Evolutionary conservation across 2,113 vertebrate genomes (phyloP).

Genomic region (Myocastor coypus): DNA sequence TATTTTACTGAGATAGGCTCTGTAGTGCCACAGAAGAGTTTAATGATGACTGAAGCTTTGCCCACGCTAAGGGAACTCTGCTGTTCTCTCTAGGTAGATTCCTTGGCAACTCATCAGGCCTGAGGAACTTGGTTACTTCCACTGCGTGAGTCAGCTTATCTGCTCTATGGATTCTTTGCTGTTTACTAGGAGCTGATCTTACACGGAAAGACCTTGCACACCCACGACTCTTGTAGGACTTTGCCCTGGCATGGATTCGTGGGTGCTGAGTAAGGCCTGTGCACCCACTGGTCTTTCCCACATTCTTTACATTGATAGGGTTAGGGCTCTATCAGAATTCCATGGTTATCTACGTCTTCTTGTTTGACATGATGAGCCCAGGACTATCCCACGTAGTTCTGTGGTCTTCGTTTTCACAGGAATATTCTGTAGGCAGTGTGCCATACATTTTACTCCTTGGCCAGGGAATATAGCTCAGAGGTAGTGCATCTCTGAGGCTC

Average conservation of each 20-base stretch:
- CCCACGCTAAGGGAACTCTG: neutral
- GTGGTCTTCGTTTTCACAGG: neutral
- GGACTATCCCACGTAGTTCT: no score
- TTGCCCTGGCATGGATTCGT: slow-evolving; percentile 71
- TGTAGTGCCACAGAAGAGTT: slow-evolving; percentile 34
- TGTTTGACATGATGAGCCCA: neutral
- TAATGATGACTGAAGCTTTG: slow-evolving; percentile 36
- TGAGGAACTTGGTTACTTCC: neutral
- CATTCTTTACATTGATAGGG: slow-evolving; percentile 70
- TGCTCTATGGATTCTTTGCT: slow-evolving; percentile 65
- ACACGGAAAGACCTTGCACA: slow-evolving; percentile 65
- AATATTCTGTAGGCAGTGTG: neutral
- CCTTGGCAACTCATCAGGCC: neutral
- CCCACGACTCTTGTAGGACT: slow-evolving; percentile 53
- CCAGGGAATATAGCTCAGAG: neutral
- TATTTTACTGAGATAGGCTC: slow-evolving; percentile 49
- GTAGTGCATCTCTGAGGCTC: neutral
- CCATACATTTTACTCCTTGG: neutral
- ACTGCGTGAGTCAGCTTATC: neutral
- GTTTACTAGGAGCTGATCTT: slow-evolving; percentile 68
- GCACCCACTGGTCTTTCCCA: slow-evolving; percentile 57
- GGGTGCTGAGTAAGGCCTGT: slow-evolving; percentile 68
- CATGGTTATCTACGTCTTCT: neutral
- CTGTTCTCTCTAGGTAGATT: neutral
- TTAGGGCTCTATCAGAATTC: neutral